These are phyloP conservation scores for Seriola aureovittata DNA, from an alignment of 2,113 vertebrate species.

Conservation along the genomic window DNA sequence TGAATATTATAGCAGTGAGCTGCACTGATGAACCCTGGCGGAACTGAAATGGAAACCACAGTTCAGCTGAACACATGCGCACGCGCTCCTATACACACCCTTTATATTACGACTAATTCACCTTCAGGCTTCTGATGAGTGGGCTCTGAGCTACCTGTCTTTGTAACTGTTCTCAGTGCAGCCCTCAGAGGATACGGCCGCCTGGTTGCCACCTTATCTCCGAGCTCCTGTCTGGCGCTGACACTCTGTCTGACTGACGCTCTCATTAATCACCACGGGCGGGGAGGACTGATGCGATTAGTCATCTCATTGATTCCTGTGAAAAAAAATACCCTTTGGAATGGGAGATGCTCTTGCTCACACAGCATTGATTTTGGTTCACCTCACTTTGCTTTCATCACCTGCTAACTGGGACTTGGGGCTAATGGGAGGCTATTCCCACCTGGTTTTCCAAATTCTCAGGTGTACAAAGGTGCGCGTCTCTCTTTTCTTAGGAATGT, in stretches of 20 bases:
- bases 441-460: slow-evolving; percentile 26
- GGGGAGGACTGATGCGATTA: slow-evolving; percentile 83
- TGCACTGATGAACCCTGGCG: slow-evolving; percentile 13
- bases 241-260: slow-evolving; percentile 77
- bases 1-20: slow-evolving; percentile 37
- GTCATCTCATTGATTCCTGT: slow-evolving; percentile 86
- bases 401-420: slow-evolving; percentile 75
- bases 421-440: slow-evolving; percentile 49
- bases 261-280: slow-evolving; percentile 81
- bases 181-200: slow-evolving; percentile 48
- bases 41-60: slow-evolving; percentile 49
- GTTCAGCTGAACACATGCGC: not conserved
- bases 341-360: slow-evolving; percentile 71
- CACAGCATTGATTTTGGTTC: slow-evolving; percentile 83
- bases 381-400: slow-evolving; percentile 84
- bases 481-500: slow-evolving; percentile 30
- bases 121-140: slow-evolving; percentile 60
- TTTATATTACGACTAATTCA: slow-evolving; percentile 47
- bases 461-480: slow-evolving; percentile 14
- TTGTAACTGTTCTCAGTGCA: slow-evolving; percentile 58
- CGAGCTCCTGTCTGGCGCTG: slow-evolving; percentile 69
- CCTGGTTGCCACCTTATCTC: slow-evolving; percentile 72
- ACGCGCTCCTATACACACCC: slow-evolving; percentile 36
- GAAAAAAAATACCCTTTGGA: slow-evolving; percentile 74
- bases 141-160: slow-evolving; percentile 62